phyloP scores from a whole-genome alignment of 2,888 invertebrate species.

The Stictocephala bisonia region DNA sequence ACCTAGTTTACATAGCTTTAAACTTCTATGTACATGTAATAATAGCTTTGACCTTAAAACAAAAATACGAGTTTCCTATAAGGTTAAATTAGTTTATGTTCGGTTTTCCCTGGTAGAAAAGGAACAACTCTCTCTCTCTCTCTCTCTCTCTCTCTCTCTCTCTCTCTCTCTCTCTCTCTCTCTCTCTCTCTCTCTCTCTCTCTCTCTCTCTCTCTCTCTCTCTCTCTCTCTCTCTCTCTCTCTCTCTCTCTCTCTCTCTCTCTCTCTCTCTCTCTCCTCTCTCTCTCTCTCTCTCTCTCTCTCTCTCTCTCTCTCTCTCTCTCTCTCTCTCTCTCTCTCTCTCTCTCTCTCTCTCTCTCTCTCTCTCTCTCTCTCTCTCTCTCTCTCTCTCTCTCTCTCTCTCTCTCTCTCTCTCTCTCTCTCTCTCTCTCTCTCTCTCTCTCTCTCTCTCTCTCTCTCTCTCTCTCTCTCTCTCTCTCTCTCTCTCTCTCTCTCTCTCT shows the following conservation, averaged over 20 bases:
- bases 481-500: not conserved
- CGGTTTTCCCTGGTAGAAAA: too few relatives aligned
- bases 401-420: slow-evolving; percentile 1
- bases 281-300: not conserved
- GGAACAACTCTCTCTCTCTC: too few relatives aligned
- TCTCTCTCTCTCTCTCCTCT: not conserved
- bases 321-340: not conserved
- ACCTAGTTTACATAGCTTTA: too few relatives aligned
- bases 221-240: not conserved
- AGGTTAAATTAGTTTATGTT: not conserved
- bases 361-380: not conserved
- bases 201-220: not conserved
- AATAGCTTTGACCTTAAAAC: too few relatives aligned
- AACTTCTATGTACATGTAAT: too few relatives aligned
- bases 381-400: not conserved
- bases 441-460: slow-evolving; percentile 27
- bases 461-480: not conserved
- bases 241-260: not conserved
- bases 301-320: not conserved
- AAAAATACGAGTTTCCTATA: too few relatives aligned
- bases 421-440: slow-evolving; percentile 7
- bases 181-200: not conserved
- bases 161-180: not conserved
- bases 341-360: not conserved
- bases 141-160: not conserved